phyloP scores from a whole-genome alignment of 2,113 vertebrate genomes.

The Strix aluco region DNA sequence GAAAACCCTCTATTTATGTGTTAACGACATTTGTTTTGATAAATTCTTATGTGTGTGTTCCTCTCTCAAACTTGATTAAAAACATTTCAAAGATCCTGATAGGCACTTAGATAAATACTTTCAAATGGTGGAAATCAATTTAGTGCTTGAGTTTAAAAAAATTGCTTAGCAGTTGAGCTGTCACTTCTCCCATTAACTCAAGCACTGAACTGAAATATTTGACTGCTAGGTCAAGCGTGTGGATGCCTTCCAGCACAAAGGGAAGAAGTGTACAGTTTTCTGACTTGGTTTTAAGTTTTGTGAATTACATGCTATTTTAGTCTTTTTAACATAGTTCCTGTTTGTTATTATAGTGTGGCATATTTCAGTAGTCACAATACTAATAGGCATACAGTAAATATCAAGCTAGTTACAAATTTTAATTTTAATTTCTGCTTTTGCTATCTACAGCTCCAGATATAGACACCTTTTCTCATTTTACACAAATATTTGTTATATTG shows the following conservation, averaged over 20 bases:
- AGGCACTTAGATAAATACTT: neutral
- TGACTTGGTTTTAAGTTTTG: neutral
- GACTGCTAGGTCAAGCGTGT: neutral
- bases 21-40: neutral
- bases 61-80: neutral
- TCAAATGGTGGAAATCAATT: neutral
- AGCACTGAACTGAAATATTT: neutral
- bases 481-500: neutral
- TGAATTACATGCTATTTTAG: neutral
- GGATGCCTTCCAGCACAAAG: neutral
- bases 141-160: constrained; percentile 16
- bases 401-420: neutral
- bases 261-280: neutral
- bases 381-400: neutral
- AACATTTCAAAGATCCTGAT: constrained; percentile 14
- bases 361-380: neutral
- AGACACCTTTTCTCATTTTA: neutral
- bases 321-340: neutral
- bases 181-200: constrained; percentile 1
- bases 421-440: neutral
- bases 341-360: neutral
- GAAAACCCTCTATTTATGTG: neutral
- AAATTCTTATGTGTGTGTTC: neutral
- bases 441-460: neutral
- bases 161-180: neutral